Conservation (phyloP, 2,113 vertebrate genomes). For the Saccopteryx bilineata region DNA sequence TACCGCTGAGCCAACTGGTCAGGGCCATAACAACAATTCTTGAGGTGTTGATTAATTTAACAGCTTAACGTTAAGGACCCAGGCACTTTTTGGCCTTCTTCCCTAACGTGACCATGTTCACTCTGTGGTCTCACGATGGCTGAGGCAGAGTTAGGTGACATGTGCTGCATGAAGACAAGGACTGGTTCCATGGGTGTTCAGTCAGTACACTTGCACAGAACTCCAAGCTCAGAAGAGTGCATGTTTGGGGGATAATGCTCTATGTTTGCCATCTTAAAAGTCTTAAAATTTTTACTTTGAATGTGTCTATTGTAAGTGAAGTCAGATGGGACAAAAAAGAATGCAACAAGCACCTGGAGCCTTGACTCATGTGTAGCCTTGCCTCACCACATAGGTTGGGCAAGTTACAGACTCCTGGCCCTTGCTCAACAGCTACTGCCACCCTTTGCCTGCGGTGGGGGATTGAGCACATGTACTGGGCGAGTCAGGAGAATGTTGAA, state of each 20-base stretch:
- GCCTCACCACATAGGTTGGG: not conserved
- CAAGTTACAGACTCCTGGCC: not conserved
- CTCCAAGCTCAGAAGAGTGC: not conserved
- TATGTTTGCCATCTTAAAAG: not conserved
- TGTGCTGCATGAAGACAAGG: not conserved
- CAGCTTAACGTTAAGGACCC: not conserved
- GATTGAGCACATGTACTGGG: accelerated
- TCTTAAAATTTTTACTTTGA: conserved; percentile 1
- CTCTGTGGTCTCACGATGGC: not conserved
- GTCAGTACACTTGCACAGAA: accelerated
- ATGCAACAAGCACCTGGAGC: not conserved
- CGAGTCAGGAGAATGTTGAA: not conserved
- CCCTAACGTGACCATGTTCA: not conserved
- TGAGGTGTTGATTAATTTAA: not conserved
- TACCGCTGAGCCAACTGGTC: too few relatives aligned
- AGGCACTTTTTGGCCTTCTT: not conserved
- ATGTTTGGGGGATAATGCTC: not conserved
- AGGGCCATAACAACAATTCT: too few relatives aligned
- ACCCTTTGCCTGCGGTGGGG: not conserved
- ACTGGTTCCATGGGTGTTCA: not conserved
- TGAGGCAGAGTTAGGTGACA: not conserved
- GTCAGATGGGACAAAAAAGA: not conserved
- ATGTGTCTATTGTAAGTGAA: conserved; percentile 18
- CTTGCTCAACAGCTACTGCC: not conserved
- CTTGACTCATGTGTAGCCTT: not conserved